Base-by-base conservation (phyloP, 2,888 invertebrate genomes). In the Cotesia congregata region DNA sequence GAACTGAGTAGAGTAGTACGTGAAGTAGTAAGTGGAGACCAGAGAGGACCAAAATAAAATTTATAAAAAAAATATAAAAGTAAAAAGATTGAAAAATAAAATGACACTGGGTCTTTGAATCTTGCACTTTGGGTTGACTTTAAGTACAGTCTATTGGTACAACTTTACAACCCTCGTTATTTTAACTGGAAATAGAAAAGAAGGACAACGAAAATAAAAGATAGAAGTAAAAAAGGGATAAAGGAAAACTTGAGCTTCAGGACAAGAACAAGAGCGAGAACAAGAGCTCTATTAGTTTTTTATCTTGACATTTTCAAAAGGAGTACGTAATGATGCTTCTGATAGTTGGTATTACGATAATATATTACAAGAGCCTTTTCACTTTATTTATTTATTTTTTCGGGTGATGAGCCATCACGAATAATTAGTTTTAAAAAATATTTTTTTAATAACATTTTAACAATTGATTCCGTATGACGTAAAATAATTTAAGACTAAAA, bases 271-370 rank as follows among this genome's bases (percentile, higher is more conserved):
- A 65, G 20, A 12, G 12, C 6, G 12, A 12, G 65, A 9, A 30
- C 12, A 20, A 17, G 15, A 15, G 30, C 30, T 30, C 30, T 30
- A 30, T 30, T 30, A 30, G 30, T 62, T 62, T 20, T 62, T 62
- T 62, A 20, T 62, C 17, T 40, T 15, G 41, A 20, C 7, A 73
- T 73, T 67, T 60, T 67, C 73, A 73, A 67, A 73, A 67, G 38
- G 67, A 67, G 73, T 67, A 67, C 67, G 39, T 73, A 60, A 73
- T 67, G 60, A 73, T 73, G 38, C 38, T 67, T 38, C 15, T 73
- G 38, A 60, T 67, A 59, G 61, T 59, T 39, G 15, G 9, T 6
- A 61, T n/a, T 41, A 41, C 41, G 40, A 39, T 7, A 30, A 64
- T 9, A 17, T 20, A 62, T 65, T 65, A 12, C 30, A 30, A 65